Percentiles rank a stretch among this genome's conserved stretches.
Conservation (phyloP, 2,888 invertebrate genomes). For the Tineola bisselliella region DNA sequence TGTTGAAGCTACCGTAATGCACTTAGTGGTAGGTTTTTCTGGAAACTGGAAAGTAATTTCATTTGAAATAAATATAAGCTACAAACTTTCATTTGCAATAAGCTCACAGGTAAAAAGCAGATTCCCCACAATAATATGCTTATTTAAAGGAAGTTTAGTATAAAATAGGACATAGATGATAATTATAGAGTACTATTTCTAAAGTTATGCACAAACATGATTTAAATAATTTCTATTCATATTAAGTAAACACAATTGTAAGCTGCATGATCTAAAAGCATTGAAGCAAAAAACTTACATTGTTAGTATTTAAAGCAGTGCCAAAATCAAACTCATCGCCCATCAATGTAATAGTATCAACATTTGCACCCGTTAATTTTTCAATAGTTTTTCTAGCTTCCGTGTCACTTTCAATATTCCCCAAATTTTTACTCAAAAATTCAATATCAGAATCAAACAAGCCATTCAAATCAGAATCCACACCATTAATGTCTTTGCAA, state of each 20-base stretch:
- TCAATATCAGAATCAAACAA: slow-evolving; percentile 60
- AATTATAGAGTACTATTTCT: not conserved
- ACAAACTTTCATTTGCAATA: too few relatives aligned
- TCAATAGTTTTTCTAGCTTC: slow-evolving; percentile 64
- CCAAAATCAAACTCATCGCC: slow-evolving; percentile 61
- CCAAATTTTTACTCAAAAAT: slow-evolving; percentile 58
- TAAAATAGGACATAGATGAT: not conserved
- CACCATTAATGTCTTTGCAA: slow-evolving; percentile 45
- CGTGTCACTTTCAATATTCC: slow-evolving; percentile 61
- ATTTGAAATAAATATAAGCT: too few relatives aligned
- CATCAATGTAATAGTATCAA: slow-evolving; percentile 54
- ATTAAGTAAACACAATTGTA: too few relatives aligned
- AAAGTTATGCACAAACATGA: too few relatives aligned
- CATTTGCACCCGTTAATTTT: slow-evolving; percentile 57
- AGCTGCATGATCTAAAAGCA: not conserved
- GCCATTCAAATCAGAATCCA: slow-evolving; percentile 51
- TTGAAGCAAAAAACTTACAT: slow-evolving; percentile 36
- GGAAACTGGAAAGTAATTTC: slow-evolving; percentile 30
- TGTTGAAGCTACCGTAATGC: slow-evolving; percentile 58
- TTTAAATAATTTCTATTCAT: too few relatives aligned
- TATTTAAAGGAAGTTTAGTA: not conserved
- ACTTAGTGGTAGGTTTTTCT: slow-evolving; percentile 42
- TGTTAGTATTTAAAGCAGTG: slow-evolving; percentile 49
- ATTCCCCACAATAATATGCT: not conserved
- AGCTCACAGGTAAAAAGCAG: too few relatives aligned